phyloP scores from a whole-genome alignment of 2,797 vertebrate species.

The Eurystomus glaucurus region DNA sequence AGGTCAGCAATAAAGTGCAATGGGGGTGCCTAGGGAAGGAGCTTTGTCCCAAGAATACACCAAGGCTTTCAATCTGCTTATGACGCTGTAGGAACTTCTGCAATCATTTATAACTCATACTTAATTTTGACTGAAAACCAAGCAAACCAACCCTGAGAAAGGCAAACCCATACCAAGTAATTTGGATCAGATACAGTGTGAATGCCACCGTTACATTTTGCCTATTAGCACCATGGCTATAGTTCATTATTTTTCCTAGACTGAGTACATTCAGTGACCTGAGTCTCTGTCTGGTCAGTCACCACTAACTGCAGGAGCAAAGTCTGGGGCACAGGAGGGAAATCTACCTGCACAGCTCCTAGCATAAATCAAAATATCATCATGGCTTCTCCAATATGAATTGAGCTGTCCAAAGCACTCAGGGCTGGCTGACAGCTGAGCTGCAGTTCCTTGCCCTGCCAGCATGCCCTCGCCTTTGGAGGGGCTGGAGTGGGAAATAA shows the following conservation, averaged over 20 bases:
- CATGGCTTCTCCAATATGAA: background rate
- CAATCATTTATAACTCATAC: background rate
- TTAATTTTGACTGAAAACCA: background rate
- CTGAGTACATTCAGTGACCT: background rate
- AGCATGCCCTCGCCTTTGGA: background rate
- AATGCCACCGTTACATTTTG: background rate
- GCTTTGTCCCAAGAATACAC: background rate
- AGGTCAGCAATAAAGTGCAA: background rate
- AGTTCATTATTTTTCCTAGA: background rate
- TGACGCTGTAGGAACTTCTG: background rate
- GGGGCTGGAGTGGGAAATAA: background rate
- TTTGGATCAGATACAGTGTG: background rate
- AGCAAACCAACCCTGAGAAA: background rate
- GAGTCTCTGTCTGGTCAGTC: background rate
- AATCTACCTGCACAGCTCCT: background rate
- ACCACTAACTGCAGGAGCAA: background rate
- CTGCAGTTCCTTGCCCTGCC: background rate
- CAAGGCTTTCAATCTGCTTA: background rate
- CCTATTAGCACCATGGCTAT: background rate
- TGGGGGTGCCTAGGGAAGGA: background rate
- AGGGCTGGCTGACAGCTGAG: background rate
- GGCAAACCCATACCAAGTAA: background rate
- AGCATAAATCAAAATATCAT: background rate
- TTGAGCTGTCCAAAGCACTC: background rate
- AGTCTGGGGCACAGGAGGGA: background rate